Base-by-base conservation (phyloP, 2,888 invertebrate species). In the Eulithis testata region DNA sequence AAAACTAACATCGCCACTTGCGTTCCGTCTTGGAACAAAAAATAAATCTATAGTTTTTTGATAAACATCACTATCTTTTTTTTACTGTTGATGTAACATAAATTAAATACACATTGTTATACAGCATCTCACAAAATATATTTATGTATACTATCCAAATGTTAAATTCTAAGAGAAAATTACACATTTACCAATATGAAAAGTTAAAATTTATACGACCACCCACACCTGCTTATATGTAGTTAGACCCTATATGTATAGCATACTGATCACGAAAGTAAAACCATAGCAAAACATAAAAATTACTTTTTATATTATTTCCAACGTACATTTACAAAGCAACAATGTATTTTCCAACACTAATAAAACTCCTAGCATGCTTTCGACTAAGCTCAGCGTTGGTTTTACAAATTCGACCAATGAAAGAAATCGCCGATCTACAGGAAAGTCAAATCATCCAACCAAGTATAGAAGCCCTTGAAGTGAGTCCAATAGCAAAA, bases 331-430 rank as follows among this genome's bases (percentile, higher is more conserved):
- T 9, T 3, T 51, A 2, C 27, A 44, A 21, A 9, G 49, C 12
- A 62, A n/a, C 37, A 51, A 62, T 62, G 62, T 21, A 62, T 44
- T 62, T 51, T 8, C 12, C 14, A 44, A 50, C 37, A 51, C 9
- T 50, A 51, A n/a, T 56, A 21, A 36, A 56, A 9, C 56, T 62
- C 6, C 11, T 57, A 45, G 14, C 51, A 62, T 62, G 44, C 44
- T 56, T 62, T 21, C 44, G n/a, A 51, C 44, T 45, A 9, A 21
- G n/a, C 45, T 51, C 45, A 12, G n/a, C 62, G 21, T 62, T 50
- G 21, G 51, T 62, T 36, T 36, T 62, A 9, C 56, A n/a, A 37
- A 44, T 56, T 37, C 62, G 62, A 14, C 62, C 62, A n/a, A 56
- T 62, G 56, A 62, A 52, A 11, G 56, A 62, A 14, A 56, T 62